Base-by-base conservation (phyloP, 2,113 vertebrate species). In the cat (Felis catus) region DNA sequence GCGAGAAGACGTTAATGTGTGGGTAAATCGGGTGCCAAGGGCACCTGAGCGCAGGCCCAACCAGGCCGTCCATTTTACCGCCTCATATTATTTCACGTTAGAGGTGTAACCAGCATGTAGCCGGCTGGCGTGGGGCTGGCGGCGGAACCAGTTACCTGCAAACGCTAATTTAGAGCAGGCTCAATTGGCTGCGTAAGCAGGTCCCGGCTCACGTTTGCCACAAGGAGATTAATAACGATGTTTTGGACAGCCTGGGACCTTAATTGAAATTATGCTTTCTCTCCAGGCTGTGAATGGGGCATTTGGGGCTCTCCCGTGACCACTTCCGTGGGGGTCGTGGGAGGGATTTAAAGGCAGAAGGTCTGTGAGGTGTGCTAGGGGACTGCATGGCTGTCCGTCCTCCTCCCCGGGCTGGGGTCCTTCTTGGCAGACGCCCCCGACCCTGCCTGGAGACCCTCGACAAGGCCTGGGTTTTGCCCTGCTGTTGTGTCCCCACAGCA, bases 101-200 rank as follows among this genome's bases (percentile, higher is more conserved):
- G 84, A 96, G 76, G 94, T 12, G 11, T 94, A 94, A 89, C 96
- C 86, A 65, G 83, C 98, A 0, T 51, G 96, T 89, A 83, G 95
- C 95, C 2, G 95, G 97, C 97, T 98, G 98, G 97, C 93, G 94
- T 90, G 87, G 97, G 98, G 98, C 97, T 96, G 97, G 96, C 89
- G 98, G 97, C 98, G 63, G 95, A 98, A 92, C 98, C 97, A 98
- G 91, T 98, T 98, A 98, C 97, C 97, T 98, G 95, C 98, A 97
- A 97, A 97, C 94, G 96, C 96, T 98, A 97, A 98, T 98, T 98
- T 97, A 96, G 97, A 98, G 97, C 97, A 95, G 97, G 98, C 98
- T 97, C 98, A 98, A 95, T 98, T 98, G 98, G 98, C 95, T 96
- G 65, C 97, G 48, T 97, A 98, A 98, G 97, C 81, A 97, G 98